phyloP scores from a whole-genome alignment of 2,113 vertebrate species.

The Odocoileus virginianus region DNA sequence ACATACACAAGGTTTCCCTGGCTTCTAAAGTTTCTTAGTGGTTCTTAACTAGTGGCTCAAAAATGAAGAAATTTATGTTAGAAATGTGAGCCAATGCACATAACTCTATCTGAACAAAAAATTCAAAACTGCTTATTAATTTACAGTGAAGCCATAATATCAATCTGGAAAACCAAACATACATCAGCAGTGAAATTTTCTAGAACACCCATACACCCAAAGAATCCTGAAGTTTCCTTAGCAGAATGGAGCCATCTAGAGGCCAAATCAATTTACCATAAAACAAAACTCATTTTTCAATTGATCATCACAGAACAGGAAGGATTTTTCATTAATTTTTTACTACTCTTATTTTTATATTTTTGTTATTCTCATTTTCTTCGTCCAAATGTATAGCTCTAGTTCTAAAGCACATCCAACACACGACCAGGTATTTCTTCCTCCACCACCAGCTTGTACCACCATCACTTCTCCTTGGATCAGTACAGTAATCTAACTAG shows the following conservation, averaged over 20 bases:
- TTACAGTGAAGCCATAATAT: slow-evolving; percentile 12
- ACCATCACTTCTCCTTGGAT: neutral
- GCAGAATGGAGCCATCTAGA: slow-evolving; percentile 81
- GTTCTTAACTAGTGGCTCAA: slow-evolving; percentile 70
- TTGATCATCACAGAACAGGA: neutral
- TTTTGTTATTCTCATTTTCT: neutral
- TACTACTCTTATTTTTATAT: neutral
- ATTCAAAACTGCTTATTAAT: slow-evolving; percentile 46
- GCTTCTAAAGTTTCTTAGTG: neutral
- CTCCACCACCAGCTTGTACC: neutral
- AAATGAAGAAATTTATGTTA: slow-evolving; percentile 50
- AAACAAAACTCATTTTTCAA: neutral
- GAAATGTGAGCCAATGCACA: slow-evolving; percentile 47
- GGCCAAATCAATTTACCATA: slow-evolving; percentile 41
- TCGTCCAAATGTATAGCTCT: neutral
- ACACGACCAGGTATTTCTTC: neutral
- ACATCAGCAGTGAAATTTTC: neutral
- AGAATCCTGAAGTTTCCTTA: neutral
- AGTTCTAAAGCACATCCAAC: neutral
- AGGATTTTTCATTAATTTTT: neutral
- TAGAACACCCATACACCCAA: neutral
- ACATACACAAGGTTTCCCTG: neutral
- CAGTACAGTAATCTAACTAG: neutral
- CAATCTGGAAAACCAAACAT: slow-evolving; percentile 15
- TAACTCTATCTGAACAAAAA: neutral